Evolutionary conservation across 2,888 invertebrate genomes (phyloP).

Genomic region (Galeopsomyia nigrocyanea): DNA sequence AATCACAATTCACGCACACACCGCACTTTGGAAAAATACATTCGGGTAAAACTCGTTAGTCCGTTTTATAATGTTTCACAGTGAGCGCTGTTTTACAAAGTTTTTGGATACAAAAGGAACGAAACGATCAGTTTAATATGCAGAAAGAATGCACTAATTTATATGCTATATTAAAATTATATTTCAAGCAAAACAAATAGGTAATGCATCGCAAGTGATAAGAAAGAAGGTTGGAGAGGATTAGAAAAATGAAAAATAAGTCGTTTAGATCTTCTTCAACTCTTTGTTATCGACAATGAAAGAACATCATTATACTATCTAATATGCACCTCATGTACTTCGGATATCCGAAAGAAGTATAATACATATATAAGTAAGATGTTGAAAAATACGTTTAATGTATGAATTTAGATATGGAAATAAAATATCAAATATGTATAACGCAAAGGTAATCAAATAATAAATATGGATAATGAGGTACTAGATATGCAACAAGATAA

Average conservation of each 20-base stretch:
- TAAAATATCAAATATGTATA: constrained; percentile 50
- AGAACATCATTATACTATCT: constrained; percentile 25
- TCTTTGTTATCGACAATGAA: constrained; percentile 20
- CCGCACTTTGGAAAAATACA: constrained; percentile 22
- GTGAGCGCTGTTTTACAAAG: constrained; percentile 26
- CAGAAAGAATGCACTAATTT: constrained; percentile 32
- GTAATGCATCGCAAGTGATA: not conserved
- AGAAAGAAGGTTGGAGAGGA: not conserved
- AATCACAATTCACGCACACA: constrained; percentile 17
- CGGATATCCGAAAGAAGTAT: constrained; percentile 19
- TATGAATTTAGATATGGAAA: constrained; percentile 43
- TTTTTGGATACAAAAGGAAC: constrained; percentile 26
- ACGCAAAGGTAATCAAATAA: constrained; percentile 56
- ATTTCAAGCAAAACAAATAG: constrained; percentile 17
- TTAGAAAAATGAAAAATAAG: not conserved
- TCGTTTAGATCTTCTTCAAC: constrained; percentile 19
- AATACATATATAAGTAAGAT: constrained; percentile 30
- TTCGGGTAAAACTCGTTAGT: constrained; percentile 34
- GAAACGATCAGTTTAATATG: constrained; percentile 13
- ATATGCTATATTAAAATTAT: constrained; percentile 28
- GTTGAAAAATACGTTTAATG: constrained; percentile 37
- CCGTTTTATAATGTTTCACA: constrained; percentile 39
- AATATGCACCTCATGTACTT: constrained; percentile 26
- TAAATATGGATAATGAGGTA: constrained; percentile 45
- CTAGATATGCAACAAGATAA: constrained; percentile 21